Conservation (phyloP, 2,797 vertebrate species). For the Loriculus beryllinus region DNA sequence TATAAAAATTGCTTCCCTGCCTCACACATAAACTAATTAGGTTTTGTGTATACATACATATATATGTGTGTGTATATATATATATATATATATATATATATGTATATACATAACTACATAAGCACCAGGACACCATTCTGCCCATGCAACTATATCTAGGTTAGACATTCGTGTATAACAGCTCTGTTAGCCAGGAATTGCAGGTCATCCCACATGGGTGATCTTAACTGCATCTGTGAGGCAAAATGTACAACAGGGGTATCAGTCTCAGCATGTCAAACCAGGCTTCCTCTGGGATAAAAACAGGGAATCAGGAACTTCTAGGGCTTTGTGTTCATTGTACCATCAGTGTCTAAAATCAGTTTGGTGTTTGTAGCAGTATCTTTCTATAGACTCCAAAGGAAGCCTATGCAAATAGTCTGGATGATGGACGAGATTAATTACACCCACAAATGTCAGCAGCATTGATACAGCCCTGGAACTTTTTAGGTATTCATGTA, state of each 20-base stretch:
- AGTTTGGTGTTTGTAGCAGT: background rate
- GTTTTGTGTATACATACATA: background rate
- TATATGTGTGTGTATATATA: background rate
- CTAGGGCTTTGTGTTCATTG: background rate
- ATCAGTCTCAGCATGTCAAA: background rate
- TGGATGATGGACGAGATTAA: background rate
- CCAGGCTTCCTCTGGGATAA: background rate
- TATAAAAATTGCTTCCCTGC: background rate
- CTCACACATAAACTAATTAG: background rate
- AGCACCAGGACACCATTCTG: background rate
- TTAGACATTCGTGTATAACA: background rate
- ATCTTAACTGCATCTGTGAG: background rate
- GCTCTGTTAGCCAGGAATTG: background rate
- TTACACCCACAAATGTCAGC: background rate
- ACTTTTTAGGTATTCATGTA: background rate
- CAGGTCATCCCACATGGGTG: background rate
- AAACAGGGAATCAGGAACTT: background rate
- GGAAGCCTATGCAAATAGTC: background rate
- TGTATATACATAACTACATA: background rate
- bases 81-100: background rate
- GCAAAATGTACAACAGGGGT: background rate
- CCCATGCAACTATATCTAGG: background rate
- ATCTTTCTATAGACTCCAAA: background rate
- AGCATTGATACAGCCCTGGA: background rate
- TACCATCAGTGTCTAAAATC: background rate